Percentiles rank a stretch among this genome's conserved stretches.
Conservation (phyloP, 2,797 vertebrate genomes). For the Sebastiscus albofasciatus region DNA sequence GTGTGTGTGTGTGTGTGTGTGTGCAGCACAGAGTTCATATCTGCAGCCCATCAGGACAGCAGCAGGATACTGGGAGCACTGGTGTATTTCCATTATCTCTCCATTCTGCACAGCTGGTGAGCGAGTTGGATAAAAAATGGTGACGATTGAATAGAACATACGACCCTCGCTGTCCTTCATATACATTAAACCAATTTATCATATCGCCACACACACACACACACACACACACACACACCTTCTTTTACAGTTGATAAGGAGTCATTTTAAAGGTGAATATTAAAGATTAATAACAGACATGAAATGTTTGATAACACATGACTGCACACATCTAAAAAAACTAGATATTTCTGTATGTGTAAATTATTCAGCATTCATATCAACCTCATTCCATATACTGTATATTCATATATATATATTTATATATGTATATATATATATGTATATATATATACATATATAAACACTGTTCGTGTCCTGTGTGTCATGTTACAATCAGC, state of each 20-base stretch:
- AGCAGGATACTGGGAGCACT: not conserved
- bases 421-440: too few relatives aligned
- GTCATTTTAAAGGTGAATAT: constrained; percentile 20
- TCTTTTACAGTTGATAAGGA: not conserved
- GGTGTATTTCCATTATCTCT: constrained; percentile 1
- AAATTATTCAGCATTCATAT: not conserved
- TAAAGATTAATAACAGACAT: constrained; percentile 29
- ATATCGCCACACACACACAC: not conserved
- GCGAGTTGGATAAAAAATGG: not conserved
- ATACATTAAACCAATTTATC: not conserved
- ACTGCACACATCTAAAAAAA: not conserved
- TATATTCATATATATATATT: not conserved
- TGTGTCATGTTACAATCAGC: too few relatives aligned
- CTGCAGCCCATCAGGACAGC: not conserved
- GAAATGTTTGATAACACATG: not conserved
- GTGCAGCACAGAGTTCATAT: not conserved
- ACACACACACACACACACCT: not conserved
- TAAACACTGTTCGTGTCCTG: too few relatives aligned
- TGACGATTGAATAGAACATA: not conserved
- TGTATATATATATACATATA: too few relatives aligned
- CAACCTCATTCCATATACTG: not conserved
- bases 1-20: not conserved
- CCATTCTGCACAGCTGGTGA: not conserved
- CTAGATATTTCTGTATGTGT: not conserved
- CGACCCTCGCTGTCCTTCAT: not conserved